Evolutionary conservation across 2,113 vertebrate species (phyloP).

Genomic region (Caranx ignobilis): DNA sequence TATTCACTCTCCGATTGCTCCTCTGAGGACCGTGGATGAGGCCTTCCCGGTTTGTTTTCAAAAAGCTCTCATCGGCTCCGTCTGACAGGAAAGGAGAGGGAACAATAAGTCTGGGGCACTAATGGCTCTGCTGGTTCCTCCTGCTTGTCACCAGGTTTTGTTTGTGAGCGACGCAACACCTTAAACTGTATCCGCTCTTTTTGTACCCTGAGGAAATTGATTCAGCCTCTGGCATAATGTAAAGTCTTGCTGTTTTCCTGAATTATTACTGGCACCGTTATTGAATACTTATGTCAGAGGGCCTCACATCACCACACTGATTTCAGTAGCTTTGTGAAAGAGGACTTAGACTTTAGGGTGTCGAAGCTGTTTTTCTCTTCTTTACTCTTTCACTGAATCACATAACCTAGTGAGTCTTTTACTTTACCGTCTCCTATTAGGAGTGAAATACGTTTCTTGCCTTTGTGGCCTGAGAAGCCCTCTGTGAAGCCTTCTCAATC

Average conservation of each 20-base stretch:
- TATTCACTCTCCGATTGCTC: conserved; percentile 50
- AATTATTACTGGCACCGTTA: conserved; percentile 23
- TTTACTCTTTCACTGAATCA: not conserved
- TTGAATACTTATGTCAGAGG: conserved; percentile 10
- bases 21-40: conserved; percentile 43
- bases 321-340: conserved; percentile 8
- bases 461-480: conserved; percentile 1
- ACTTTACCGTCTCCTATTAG: conserved; percentile 3
- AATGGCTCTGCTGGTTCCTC: conserved; percentile 56
- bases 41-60: conserved; percentile 26
- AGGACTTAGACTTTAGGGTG: not conserved
- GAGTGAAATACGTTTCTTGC: conserved; percentile 20
- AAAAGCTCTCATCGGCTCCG: conserved; percentile 43
- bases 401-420: conserved; percentile 13
- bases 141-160: conserved; percentile 73
- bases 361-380: not conserved
- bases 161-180: conserved; percentile 46
- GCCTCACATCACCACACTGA: not conserved
- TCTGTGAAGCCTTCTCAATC: conserved; percentile 18
- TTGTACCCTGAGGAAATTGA: conserved; percentile 57
- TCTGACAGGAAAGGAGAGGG: conserved; percentile 59
- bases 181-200: conserved; percentile 40
- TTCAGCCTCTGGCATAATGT: conserved; percentile 28
- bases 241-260: conserved; percentile 49
- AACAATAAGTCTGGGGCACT: conserved; percentile 56